Evolutionary conservation across 2,888 invertebrate species (phyloP).

Genomic region (Catocala nupta): DNA sequence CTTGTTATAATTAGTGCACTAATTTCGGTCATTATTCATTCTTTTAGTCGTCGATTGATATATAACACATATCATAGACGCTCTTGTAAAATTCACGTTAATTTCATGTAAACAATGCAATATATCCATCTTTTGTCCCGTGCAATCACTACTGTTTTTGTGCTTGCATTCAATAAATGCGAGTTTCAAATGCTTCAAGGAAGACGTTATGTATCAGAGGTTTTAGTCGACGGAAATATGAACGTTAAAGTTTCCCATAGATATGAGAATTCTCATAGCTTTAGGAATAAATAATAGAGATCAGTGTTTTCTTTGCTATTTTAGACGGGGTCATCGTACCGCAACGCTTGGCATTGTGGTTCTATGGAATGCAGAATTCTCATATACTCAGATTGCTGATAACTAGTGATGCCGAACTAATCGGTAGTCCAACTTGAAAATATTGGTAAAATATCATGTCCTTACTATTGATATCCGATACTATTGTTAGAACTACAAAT

Average conservation of each 20-base stretch:
- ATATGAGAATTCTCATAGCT: too few species aligned
- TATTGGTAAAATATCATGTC: too few species aligned
- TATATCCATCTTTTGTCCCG: constrained; percentile 43
- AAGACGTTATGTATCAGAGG: constrained; percentile 40
- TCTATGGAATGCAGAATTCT: background rate
- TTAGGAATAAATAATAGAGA: too few species aligned
- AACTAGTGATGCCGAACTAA: too few species aligned
- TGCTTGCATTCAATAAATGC: constrained; percentile 47
- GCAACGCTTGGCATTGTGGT: background rate
- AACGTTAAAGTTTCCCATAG: background rate
- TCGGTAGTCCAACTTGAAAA: too few species aligned
- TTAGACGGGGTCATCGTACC: background rate
- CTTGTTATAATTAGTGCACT: constrained; percentile 55
- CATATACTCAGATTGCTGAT: background rate
- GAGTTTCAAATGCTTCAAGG: constrained; percentile 42
- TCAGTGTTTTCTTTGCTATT: too few species aligned
- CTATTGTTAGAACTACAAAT: too few species aligned
- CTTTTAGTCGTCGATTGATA: constrained; percentile 33
- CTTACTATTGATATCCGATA: too few species aligned
- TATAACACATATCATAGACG: constrained; percentile 49
- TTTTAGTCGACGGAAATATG: constrained; percentile 2
- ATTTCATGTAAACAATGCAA: constrained; percentile 46
- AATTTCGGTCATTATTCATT: constrained; percentile 44
- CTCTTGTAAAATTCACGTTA: constrained; percentile 43
- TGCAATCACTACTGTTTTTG: constrained; percentile 42